Percentiles rank a stretch among this genome's conserved stretches.
phyloP scores from a whole-genome alignment of 2,797 vertebrate genomes.

The Crotalus adamanteus region DNA sequence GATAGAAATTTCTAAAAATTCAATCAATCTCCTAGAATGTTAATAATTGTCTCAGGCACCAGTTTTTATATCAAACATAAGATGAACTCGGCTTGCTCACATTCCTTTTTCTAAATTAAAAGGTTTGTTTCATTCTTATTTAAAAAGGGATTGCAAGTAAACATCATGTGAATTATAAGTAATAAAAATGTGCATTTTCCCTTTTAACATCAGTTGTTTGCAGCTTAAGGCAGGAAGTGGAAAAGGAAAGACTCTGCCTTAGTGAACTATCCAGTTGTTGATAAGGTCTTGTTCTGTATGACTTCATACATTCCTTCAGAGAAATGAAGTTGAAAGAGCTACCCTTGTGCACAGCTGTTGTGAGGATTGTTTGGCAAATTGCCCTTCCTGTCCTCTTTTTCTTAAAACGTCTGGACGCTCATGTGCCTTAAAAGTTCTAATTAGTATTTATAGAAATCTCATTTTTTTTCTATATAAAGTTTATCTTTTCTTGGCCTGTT shows the following conservation, averaged over 20 bases:
- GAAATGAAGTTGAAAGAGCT: slow-evolving; percentile 30
- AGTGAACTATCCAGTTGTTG: slow-evolving; percentile 10
- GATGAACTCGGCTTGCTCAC: neutral
- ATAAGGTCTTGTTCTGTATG: slow-evolving; percentile 35
- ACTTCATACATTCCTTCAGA: slow-evolving; percentile 45
- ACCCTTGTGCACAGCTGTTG: slow-evolving; percentile 13
- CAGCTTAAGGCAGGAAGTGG: slow-evolving; percentile 3
- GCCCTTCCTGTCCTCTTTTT: neutral
- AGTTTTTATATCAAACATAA: neutral
- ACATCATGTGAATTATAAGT: neutral
- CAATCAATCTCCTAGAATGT: neutral
- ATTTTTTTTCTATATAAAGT: neutral
- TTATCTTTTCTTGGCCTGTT: neutral
- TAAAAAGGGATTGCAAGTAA: neutral
- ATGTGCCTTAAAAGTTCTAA: neutral
- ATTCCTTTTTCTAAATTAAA: slow-evolving; percentile 14
- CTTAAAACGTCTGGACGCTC: slow-evolving; percentile 4
- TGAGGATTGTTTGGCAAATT: slow-evolving; percentile 18
- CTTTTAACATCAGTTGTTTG: slow-evolving; percentile 4
- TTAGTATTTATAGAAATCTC: neutral
- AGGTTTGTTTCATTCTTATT: slow-evolving; percentile 18
- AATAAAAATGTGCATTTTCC: neutral
- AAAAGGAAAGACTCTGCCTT: slow-evolving; percentile 33
- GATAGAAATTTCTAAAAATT: neutral
- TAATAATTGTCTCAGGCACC: neutral